These are phyloP conservation scores for Paelopatides confundens DNA, from an alignment of 53 echinoderm and acorn worm species.

Conservation along the genomic window DNA sequence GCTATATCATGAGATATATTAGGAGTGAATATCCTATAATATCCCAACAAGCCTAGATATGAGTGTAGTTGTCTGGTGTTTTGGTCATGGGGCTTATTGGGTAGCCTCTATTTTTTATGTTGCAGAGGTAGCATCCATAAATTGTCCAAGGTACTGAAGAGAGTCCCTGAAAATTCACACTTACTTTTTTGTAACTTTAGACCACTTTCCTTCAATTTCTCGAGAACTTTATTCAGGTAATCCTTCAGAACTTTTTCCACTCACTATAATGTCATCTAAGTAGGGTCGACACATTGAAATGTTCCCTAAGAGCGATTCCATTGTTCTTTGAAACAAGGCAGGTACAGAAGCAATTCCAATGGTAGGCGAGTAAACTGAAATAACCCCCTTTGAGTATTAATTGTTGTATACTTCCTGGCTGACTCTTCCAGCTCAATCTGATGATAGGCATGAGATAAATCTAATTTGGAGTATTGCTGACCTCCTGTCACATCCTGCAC, in stretches of 20 bases:
- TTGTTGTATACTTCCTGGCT: constrained; percentile 54
- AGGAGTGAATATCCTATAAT: too few relatives aligned
- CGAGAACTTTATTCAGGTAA: constrained; percentile 59
- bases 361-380: constrained; percentile 57
- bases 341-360: constrained; percentile 60
- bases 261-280: constrained; percentile 79
- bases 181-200: constrained; percentile 68
- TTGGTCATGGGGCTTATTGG: constrained; percentile 52
- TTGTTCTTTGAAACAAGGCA: constrained; percentile 61
- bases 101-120: constrained; percentile 63
- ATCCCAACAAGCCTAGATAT: constrained; percentile 63
- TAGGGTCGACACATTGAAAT: constrained; percentile 70
- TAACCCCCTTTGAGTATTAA: constrained; percentile 62
- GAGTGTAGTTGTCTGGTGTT: constrained; percentile 65
- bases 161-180: constrained; percentile 68
- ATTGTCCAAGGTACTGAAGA: constrained; percentile 62
- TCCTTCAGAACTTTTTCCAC: constrained; percentile 62
- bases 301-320: constrained; percentile 55
- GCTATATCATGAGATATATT: too few relatives aligned
- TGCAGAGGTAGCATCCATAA: constrained; percentile 48
- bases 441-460: constrained; percentile 61
- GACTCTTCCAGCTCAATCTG: constrained; percentile 53
- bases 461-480: constrained; percentile 45
- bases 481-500: constrained; percentile 54
- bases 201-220: constrained; percentile 42